Evolutionary conservation across 2,797 vertebrate species (phyloP).

Genomic region (Smutsia gigantea): DNA sequence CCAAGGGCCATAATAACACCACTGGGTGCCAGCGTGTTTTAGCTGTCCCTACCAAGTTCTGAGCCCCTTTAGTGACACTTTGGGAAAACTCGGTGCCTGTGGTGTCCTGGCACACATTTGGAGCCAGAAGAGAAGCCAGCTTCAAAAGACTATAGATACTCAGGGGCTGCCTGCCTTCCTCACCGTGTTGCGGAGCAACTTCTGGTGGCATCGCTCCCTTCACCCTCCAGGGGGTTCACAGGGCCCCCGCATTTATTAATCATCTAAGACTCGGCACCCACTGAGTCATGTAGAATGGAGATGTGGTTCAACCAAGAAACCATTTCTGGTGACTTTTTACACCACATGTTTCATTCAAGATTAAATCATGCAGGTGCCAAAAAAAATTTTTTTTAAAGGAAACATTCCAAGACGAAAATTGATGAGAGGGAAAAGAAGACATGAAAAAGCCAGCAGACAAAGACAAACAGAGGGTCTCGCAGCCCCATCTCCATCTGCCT

Average conservation of each 20-base stretch:
- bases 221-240: not conserved
- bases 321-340: not conserved
- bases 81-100: not conserved
- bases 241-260: not conserved
- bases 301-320: not conserved
- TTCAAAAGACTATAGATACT: not conserved
- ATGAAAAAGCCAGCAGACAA: slow-evolving; percentile 70
- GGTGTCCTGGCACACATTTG: not conserved
- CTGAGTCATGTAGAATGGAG: not conserved
- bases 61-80: not conserved
- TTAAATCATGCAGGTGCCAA: slow-evolving; percentile 17
- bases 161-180: not conserved
- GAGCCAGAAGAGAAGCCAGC: not conserved
- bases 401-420: slow-evolving; percentile 59
- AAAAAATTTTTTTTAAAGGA: not conserved
- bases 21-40: not conserved
- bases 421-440: slow-evolving; percentile 49
- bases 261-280: not conserved
- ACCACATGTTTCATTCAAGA: slow-evolving; percentile 48
- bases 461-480: slow-evolving; percentile 48
- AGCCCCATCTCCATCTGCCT: slow-evolving; percentile 52
- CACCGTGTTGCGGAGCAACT: not conserved
- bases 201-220: not conserved
- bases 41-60: not conserved
- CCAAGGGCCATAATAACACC: not conserved